Percentiles rank a stretch among this genome's conserved stretches.
Conservation (phyloP, 2,797 vertebrate species). For the Hephaestus fuliginosus region DNA sequence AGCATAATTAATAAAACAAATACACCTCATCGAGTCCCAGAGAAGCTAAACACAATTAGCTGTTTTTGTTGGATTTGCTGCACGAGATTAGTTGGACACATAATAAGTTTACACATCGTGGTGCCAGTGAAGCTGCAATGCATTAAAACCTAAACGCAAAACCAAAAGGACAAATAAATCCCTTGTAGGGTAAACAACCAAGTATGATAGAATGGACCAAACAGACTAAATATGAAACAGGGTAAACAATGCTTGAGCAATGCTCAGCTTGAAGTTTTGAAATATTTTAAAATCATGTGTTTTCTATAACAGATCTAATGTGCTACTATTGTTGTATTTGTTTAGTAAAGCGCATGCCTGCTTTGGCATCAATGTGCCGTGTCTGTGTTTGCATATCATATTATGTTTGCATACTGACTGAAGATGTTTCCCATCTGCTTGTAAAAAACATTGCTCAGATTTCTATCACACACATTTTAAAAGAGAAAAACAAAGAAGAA, state of each 20-base stretch:
- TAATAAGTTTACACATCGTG: slow-evolving; percentile 76
- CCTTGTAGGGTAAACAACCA: slow-evolving; percentile 61
- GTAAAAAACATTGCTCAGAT: slow-evolving; percentile 36
- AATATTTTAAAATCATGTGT: slow-evolving; percentile 40
- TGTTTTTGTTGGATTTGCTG: slow-evolving; percentile 74
- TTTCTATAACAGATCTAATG: slow-evolving; percentile 50
- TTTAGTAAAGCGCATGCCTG: slow-evolving; percentile 41
- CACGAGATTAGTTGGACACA: slow-evolving; percentile 67
- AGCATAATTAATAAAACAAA: slow-evolving; percentile 81
- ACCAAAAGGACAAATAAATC: slow-evolving; percentile 77
- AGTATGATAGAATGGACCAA: slow-evolving; percentile 51
- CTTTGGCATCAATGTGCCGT: slow-evolving; percentile 50
- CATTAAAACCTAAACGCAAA: slow-evolving; percentile 75
- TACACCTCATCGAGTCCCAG: slow-evolving; percentile 58
- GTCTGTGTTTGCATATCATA: slow-evolving; percentile 59
- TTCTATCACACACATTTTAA: slow-evolving; percentile 26
- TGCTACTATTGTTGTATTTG: slow-evolving; percentile 41
- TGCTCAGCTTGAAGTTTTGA: slow-evolving; percentile 44
- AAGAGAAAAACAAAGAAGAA: slow-evolving; percentile 17
- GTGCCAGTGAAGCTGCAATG: slow-evolving; percentile 72
- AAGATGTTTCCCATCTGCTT: slow-evolving; percentile 53
- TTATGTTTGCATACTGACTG: slow-evolving; percentile 40
- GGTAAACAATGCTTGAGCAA: slow-evolving; percentile 64
- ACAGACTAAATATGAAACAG: slow-evolving; percentile 65
- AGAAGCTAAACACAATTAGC: slow-evolving; percentile 79